Percentiles rank a stretch among this genome's conserved stretches.
Evolutionary conservation across 1,140 invertebrate genomes (phyloP).

Genomic region (Drosophila quadrilineata): DNA sequence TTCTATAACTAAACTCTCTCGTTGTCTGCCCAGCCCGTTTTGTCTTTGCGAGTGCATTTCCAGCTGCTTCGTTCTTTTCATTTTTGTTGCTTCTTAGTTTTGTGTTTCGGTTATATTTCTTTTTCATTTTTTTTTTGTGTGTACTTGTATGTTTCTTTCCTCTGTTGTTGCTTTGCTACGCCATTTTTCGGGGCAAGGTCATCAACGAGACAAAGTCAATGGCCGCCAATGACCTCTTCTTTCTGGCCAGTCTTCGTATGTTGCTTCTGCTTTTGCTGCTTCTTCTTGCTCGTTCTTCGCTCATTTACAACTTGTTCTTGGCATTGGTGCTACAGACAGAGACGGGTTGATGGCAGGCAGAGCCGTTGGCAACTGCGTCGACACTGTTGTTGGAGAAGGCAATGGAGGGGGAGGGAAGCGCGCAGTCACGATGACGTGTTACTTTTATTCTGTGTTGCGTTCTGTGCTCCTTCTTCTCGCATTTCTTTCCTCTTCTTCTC

Average conservation of each 20-base stretch:
- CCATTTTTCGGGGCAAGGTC: slow-evolving; percentile 81
- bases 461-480: slow-evolving; percentile 14
- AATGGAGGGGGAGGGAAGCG: neutral
- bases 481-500: slow-evolving; percentile 45
- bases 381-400: neutral
- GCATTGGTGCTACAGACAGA: slow-evolving; percentile 37
- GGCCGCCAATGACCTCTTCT: slow-evolving; percentile 80
- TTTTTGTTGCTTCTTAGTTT: slow-evolving; percentile 15
- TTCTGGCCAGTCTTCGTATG: slow-evolving; percentile 31
- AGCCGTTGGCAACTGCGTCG: neutral
- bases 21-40: slow-evolving; percentile 11
- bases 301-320: slow-evolving; percentile 79
- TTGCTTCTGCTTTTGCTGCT: slow-evolving; percentile 12
- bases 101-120: slow-evolving; percentile 12
- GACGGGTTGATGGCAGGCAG: neutral
- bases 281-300: slow-evolving; percentile 26
- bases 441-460: slow-evolving; percentile 53
- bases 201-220: slow-evolving; percentile 80
- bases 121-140: neutral
- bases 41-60: slow-evolving; percentile 49
- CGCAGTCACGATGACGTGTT: slow-evolving; percentile 73
- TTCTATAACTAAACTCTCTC: neutral
- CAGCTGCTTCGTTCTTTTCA: slow-evolving; percentile 26
- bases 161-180: slow-evolving; percentile 49
- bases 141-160: slow-evolving; percentile 12